phyloP scores from a whole-genome alignment of 2,113 vertebrate species.

The Chaetodon trifascialis region DNA sequence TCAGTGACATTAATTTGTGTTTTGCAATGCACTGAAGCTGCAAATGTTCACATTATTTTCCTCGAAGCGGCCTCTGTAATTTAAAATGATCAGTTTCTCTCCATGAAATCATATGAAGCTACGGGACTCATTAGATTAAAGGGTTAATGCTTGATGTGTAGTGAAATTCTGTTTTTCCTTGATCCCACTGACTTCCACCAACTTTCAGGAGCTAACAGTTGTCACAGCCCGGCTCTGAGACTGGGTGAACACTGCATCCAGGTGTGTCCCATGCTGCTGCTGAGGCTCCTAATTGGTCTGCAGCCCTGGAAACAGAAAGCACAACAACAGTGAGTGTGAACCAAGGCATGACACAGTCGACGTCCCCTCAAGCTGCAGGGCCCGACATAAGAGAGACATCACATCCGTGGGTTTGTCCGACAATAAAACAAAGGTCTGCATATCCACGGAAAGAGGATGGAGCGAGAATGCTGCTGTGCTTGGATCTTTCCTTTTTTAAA shows the following conservation, averaged over 20 bases:
- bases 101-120: too few species aligned
- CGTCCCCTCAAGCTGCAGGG: background rate
- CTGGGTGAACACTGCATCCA: too few species aligned
- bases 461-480: background rate
- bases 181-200: background rate
- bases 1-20: background rate
- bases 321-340: too few species aligned
- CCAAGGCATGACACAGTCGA: background rate
- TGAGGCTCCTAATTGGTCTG: too few species aligned
- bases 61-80: too few species aligned
- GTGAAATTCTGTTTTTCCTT: too few species aligned
- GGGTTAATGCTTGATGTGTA: too few species aligned
- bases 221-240: too few species aligned
- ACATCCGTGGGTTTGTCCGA: background rate
- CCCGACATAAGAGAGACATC: background rate
- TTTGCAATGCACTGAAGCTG: background rate
- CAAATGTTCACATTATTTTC: background rate
- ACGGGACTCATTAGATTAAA: too few species aligned
- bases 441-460: constrained; percentile 6
- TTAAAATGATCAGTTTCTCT: too few species aligned
- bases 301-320: too few species aligned
- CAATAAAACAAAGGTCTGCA: background rate
- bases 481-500: constrained; percentile 6
- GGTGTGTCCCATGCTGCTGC: too few species aligned
- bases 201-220: background rate